Conservation (phyloP, 1,140 invertebrate species). For the Drosophila parvula region DNA sequence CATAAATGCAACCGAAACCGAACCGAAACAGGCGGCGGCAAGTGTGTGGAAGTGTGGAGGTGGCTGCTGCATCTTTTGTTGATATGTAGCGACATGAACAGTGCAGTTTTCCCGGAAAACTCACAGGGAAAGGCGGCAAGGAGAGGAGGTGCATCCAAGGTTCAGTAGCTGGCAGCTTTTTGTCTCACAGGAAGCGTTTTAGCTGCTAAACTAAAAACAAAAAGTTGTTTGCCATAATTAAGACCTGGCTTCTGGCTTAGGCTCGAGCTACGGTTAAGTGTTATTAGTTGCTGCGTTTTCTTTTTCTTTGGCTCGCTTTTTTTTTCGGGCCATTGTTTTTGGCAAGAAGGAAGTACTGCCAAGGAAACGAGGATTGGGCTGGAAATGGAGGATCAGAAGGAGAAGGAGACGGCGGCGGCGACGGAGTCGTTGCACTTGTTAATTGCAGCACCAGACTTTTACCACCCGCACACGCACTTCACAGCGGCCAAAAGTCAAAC, state of each 20-base stretch:
- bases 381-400: neutral
- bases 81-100: constrained; percentile 73
- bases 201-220: constrained; percentile 52
- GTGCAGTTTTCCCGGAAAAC: constrained; percentile 43
- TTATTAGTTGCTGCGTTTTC: constrained; percentile 66
- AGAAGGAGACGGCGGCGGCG: constrained; percentile 11
- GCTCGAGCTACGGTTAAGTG: constrained; percentile 57
- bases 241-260: constrained; percentile 60
- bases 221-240: constrained; percentile 74
- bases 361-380: constrained; percentile 33
- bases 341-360: constrained; percentile 51
- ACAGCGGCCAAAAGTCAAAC: constrained; percentile 39
- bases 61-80: constrained; percentile 74
- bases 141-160: constrained; percentile 25
- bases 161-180: constrained; percentile 73
- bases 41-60: constrained; percentile 36
- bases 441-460: constrained; percentile 42
- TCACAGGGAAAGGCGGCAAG: neutral
- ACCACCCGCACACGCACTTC: constrained; percentile 43
- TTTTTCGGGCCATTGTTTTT: constrained; percentile 55
- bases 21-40: constrained; percentile 21
- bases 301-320: constrained; percentile 1
- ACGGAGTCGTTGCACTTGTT: constrained; percentile 58
- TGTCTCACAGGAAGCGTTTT: constrained; percentile 69
- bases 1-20: constrained; percentile 29